A percentile compares a stretch with the other conserved stretches of the same genome.
Evolutionary conservation across 1,140 invertebrate species (phyloP).

Genomic region (Musca domestica): DNA sequence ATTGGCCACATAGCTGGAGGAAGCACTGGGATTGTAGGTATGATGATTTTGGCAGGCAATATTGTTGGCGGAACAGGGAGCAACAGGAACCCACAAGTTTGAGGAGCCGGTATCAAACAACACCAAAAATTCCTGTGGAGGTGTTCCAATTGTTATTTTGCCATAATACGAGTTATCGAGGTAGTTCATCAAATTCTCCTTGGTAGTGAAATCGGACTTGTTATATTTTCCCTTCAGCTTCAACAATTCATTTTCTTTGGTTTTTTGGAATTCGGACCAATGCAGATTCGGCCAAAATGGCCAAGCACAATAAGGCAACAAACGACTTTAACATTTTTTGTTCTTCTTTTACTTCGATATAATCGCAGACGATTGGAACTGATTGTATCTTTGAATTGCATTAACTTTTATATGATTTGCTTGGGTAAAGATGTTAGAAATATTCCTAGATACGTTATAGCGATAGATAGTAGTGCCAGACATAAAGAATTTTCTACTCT

Average conservation of each 20-base stretch:
- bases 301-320: slow-evolving; percentile 16
- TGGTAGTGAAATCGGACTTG: too few species aligned
- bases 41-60: slow-evolving; percentile 85
- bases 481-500: too few species aligned
- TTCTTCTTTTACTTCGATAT: neutral
- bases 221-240: slow-evolving; percentile 3
- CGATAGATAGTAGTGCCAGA: too few species aligned
- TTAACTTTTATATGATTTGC: too few species aligned
- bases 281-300: slow-evolving; percentile 19
- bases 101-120: slow-evolving; percentile 98
- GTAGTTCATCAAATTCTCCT: slow-evolving; percentile 64
- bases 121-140: slow-evolving; percentile 91
- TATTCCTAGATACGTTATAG: too few species aligned
- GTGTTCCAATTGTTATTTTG: slow-evolving; percentile 85
- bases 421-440: too few species aligned
- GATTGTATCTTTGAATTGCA: too few species aligned
- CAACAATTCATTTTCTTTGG: slow-evolving; percentile 49
- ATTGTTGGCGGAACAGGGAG: slow-evolving; percentile 65
- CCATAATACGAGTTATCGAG: slow-evolving; percentile 97
- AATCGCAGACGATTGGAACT: too few species aligned
- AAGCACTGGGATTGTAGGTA: slow-evolving; percentile 85
- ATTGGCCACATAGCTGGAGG: slow-evolving; percentile 80
- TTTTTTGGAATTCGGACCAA: slow-evolving; percentile 19
- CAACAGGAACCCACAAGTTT: slow-evolving; percentile 98
- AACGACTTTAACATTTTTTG: slow-evolving; percentile 26